Evolutionary conservation across 2,113 vertebrate genomes (phyloP).

Genomic region (Chionomys nivalis): DNA sequence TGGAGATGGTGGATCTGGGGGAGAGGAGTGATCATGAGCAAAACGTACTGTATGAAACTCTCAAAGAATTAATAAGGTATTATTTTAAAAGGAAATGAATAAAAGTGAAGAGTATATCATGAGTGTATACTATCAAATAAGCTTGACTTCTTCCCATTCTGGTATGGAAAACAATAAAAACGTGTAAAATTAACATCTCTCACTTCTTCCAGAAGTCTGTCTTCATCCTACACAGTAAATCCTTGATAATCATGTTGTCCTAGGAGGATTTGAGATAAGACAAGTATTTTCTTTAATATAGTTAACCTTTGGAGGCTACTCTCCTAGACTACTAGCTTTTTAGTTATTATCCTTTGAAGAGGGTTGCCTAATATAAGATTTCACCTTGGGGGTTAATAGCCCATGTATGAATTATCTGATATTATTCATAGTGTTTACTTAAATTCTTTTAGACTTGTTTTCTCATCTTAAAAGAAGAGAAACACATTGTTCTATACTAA

Average conservation of each 20-base stretch:
- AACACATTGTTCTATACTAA: not conserved
- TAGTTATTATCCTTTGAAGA: not conserved
- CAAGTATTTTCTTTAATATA: not conserved
- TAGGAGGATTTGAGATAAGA: not conserved
- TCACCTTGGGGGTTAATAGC: not conserved
- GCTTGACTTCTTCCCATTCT: not conserved
- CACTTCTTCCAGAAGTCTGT: not conserved
- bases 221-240: not conserved
- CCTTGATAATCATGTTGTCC: not conserved
- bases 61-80: not conserved
- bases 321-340: not conserved
- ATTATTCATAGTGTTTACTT: not conserved
- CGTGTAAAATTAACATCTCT: not conserved
- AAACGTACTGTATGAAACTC: not conserved
- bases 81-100: not conserved
- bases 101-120: not conserved
- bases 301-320: not conserved
- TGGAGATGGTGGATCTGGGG: not conserved
- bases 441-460: not conserved
- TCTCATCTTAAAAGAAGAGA: not conserved
- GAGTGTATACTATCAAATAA: not conserved
- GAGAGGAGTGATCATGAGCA: not conserved
- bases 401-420: not conserved
- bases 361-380: not conserved
- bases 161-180: not conserved